Evolutionary conservation across 2,797 vertebrate genomes (phyloP).

Genomic region (Mareca penelope): DNA sequence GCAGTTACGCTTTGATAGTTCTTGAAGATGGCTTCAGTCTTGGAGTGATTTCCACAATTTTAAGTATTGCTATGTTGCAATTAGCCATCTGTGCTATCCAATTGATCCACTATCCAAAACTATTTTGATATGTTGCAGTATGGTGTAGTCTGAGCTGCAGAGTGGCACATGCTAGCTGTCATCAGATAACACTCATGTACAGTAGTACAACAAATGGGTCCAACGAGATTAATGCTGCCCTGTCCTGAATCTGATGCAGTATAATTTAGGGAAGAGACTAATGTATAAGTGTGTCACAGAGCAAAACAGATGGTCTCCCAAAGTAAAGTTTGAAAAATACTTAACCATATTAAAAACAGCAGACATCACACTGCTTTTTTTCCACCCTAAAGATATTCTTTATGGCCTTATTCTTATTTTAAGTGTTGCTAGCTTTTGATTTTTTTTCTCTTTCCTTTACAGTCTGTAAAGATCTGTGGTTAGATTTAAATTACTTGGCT

Average conservation of each 20-base stretch:
- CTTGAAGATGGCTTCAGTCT: not conserved
- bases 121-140: not conserved
- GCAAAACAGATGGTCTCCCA: not conserved
- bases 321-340: not conserved
- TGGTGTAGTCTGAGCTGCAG: not conserved
- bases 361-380: not conserved
- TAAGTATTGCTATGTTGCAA: not conserved
- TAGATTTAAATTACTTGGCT: not conserved
- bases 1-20: not conserved
- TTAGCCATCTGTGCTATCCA: not conserved
- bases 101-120: not conserved
- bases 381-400: not conserved
- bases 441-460: not conserved
- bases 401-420: not conserved
- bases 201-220: not conserved
- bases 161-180: not conserved
- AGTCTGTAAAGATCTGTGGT: not conserved
- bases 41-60: not conserved
- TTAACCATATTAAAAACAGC: not conserved
- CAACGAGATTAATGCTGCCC: not conserved
- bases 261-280: not conserved
- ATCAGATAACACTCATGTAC: no score
- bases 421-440: not conserved
- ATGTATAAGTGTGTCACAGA: fast-evolving
- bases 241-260: not conserved